A percentile compares a stretch with the other conserved stretches of the same genome.
Conservation (phyloP, 1,140 invertebrate genomes). For the Atta cephalotes region DNA sequence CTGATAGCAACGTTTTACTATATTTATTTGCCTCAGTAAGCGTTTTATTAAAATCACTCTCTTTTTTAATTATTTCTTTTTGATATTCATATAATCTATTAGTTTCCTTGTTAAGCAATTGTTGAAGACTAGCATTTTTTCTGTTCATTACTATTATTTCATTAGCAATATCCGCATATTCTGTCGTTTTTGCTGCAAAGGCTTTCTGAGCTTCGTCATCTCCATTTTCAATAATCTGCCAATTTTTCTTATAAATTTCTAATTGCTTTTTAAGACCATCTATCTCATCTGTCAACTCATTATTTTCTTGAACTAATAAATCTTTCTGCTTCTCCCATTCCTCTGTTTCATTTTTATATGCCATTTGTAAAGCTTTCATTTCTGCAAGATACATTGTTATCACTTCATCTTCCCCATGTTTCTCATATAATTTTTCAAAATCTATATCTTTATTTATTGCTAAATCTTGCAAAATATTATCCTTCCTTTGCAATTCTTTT, state of each 20-base stretch:
- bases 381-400: constrained; percentile 74
- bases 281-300: constrained; percentile 68
- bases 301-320: constrained; percentile 66
- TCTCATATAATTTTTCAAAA: constrained; percentile 50
- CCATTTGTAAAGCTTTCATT: constrained; percentile 76
- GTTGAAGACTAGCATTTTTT: constrained; percentile 79
- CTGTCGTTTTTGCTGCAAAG: constrained; percentile 73
- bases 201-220: constrained; percentile 74
- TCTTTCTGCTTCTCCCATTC: constrained; percentile 77
- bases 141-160: constrained; percentile 75
- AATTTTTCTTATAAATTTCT: constrained; percentile 75
- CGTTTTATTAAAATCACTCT: constrained; percentile 75
- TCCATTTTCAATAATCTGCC: constrained; percentile 71
- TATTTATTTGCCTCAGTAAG: constrained; percentile 79
- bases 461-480: constrained; percentile 66
- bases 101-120: constrained; percentile 77
- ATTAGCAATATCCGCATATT: constrained; percentile 67
- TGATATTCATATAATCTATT: constrained; percentile 78
- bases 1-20: constrained; percentile 77
- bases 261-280: constrained; percentile 70
- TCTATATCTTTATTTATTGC: constrained; percentile 60
- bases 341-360: constrained; percentile 70
- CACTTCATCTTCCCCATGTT: constrained; percentile 71
- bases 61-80: constrained; percentile 78
- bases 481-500: constrained; percentile 78